These are phyloP conservation scores for Carposina sasakii DNA, from an alignment of 1,140 invertebrate genomes.

Conservation along the genomic window DNA sequence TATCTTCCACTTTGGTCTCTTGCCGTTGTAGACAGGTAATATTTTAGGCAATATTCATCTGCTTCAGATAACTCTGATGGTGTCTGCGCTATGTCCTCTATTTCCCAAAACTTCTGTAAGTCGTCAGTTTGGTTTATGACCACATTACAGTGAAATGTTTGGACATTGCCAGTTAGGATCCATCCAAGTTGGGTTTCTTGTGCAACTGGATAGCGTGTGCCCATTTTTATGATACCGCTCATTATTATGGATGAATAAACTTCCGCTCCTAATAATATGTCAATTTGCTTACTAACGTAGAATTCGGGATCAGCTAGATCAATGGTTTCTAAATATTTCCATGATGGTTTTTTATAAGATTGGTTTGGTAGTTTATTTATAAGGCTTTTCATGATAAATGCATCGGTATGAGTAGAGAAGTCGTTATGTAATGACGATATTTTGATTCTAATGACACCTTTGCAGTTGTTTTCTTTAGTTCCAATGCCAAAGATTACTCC, in stretches of 20 bases:
- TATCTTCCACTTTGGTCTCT: too few species aligned
- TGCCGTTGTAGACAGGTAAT: too few species aligned
- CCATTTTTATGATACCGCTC: constrained; percentile 6
- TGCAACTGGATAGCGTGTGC: too few species aligned
- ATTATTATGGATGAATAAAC: constrained; percentile 3
- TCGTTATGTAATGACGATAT: constrained; percentile 1
- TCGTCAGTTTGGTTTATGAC: too few species aligned
- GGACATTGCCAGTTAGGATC: too few species aligned
- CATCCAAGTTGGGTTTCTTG: too few species aligned
- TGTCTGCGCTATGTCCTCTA: too few species aligned
- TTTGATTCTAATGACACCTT: constrained; percentile 1
- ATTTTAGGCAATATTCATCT: too few species aligned
- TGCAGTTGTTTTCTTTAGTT: constrained; percentile 8
- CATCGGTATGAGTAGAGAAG: not conserved
- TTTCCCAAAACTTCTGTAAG: too few species aligned
- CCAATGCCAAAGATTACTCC: too few species aligned
- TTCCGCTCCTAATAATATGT: constrained; percentile 10
- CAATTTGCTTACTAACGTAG: not conserved
- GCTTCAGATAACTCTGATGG: too few species aligned
- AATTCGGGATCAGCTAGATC: constrained; percentile 12
- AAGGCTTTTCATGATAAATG: constrained; percentile 4
- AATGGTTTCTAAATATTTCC: not conserved
- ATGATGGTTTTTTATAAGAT: constrained; percentile 9
- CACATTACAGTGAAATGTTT: too few species aligned
- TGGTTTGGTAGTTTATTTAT: constrained; percentile 5